These are phyloP conservation scores for Semnornis frantzii DNA, from an alignment of 2,113 vertebrate species.

Conservation along the genomic window DNA sequence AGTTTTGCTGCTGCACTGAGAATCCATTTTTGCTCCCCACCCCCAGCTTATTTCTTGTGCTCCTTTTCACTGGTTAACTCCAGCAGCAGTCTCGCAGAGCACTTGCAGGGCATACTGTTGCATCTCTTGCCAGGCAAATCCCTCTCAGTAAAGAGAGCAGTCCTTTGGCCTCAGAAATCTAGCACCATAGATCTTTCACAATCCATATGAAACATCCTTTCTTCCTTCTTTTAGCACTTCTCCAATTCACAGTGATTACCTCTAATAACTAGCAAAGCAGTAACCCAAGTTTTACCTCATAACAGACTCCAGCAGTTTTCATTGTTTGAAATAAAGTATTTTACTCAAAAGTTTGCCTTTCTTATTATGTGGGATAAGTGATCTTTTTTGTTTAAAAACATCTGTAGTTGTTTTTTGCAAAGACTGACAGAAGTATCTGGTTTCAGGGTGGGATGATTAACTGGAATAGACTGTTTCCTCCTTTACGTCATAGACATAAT, in stretches of 20 bases:
- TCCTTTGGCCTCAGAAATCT: not conserved
- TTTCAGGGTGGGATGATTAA: conserved; percentile 87
- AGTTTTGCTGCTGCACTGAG: not conserved
- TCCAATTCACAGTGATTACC: not conserved
- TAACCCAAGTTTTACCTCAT: not conserved
- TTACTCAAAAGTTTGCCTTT: not conserved
- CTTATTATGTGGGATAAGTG: not conserved
- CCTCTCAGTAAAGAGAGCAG: not conserved
- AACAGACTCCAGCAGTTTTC: not conserved
- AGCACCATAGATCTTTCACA: not conserved
- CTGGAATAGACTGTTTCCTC: conserved; percentile 91
- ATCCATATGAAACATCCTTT: not conserved
- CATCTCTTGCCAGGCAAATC: not conserved
- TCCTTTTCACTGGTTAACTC: not conserved
- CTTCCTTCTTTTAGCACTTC: not conserved
- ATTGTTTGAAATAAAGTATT: not conserved
- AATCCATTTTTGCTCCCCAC: not conserved
- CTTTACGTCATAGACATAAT: conserved; percentile 83
- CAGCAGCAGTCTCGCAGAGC: not conserved
- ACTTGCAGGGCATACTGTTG: not conserved
- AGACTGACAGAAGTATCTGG: conserved; percentile 23
- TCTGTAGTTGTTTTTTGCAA: not conserved
- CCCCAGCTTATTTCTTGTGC: not conserved
- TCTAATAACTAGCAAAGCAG: not conserved
- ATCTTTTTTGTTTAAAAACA: not conserved